A percentile compares a stretch with the other conserved stretches of the same genome.
phyloP scores from a whole-genome alignment of 2,888 invertebrate genomes.

The Sarcophaga rosellei region DNA sequence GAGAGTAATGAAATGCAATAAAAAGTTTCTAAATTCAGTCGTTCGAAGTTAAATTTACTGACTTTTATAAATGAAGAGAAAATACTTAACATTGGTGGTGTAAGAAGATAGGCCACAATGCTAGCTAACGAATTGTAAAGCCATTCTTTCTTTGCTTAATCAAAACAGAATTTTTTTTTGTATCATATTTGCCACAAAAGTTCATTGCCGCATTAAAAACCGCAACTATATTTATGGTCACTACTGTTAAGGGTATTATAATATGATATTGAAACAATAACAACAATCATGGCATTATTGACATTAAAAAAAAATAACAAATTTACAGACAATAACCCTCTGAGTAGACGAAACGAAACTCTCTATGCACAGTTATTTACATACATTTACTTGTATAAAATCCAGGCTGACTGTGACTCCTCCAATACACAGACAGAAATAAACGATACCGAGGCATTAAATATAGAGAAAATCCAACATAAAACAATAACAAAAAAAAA shows the following conservation, averaged over 20 bases:
- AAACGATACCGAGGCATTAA: slow-evolving; percentile 34
- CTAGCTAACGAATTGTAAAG: too few relatives aligned
- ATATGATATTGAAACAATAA: neutral
- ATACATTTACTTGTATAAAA: too few relatives aligned
- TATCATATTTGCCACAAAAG: neutral
- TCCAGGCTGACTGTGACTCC: neutral
- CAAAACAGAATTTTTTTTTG: neutral
- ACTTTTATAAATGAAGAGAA: too few relatives aligned
- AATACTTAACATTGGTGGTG: too few relatives aligned
- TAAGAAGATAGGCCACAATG: too few relatives aligned
- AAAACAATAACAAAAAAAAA: too few relatives aligned
- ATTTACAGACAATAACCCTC: neutral
- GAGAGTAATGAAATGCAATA: too few relatives aligned
- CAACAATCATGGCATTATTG: too few relatives aligned
- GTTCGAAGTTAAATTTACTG: too few relatives aligned
- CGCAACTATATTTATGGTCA: slow-evolving; percentile 19
- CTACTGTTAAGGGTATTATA: neutral
- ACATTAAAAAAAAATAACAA: neutral
- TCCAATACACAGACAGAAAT: slow-evolving; percentile 23
- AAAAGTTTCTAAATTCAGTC: too few relatives aligned
- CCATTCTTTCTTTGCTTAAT: neutral
- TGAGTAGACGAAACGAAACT: too few relatives aligned
- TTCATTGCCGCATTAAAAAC: neutral
- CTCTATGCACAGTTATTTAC: too few relatives aligned
- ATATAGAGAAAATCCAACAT: neutral